A percentile compares a stretch with the other conserved stretches of the same genome.
Evolutionary conservation across 2,113 vertebrate species (phyloP).

Genomic region (Entomyzon cyanotis): DNA sequence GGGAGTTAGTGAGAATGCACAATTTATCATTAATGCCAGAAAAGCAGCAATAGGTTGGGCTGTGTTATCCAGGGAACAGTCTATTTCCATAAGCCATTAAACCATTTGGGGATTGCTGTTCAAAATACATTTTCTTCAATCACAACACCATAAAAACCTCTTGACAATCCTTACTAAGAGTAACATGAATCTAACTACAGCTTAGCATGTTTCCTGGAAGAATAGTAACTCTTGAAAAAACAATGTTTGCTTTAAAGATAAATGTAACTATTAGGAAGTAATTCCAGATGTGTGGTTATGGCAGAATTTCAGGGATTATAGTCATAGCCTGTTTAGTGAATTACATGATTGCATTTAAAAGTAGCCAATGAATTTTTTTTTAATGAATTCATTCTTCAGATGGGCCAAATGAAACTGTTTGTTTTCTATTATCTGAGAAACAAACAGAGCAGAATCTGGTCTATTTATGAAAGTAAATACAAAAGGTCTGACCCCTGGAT

Average conservation of each 20-base stretch:
- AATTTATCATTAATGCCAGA: neutral
- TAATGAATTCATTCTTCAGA: slow-evolving; percentile 49
- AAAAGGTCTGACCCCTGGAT: slow-evolving; percentile 44
- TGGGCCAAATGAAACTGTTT: slow-evolving; percentile 43
- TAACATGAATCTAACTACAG: neutral
- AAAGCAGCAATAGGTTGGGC: neutral
- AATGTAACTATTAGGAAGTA: slow-evolving; percentile 44
- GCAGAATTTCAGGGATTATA: slow-evolving; percentile 21
- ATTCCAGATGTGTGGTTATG: slow-evolving; percentile 58
- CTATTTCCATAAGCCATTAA: neutral
- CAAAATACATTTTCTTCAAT: neutral
- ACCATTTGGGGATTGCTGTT: neutral
- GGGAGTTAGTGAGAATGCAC: neutral
- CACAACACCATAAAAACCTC: slow-evolving; percentile 1
- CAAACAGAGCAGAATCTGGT: slow-evolving; percentile 21
- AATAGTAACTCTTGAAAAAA: slow-evolving; percentile 46
- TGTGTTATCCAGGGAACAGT: neutral
- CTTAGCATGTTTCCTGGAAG: slow-evolving; percentile 19
- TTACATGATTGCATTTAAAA: slow-evolving; percentile 2
- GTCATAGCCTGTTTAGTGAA: neutral
- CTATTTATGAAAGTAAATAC: slow-evolving; percentile 61
- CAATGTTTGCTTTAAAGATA: slow-evolving; percentile 42
- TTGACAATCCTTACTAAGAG: neutral
- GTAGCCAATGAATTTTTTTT: slow-evolving; percentile 14
- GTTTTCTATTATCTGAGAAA: slow-evolving; percentile 40